Evolutionary conservation across 2,797 vertebrate genomes (phyloP), one percentile per base, ranked within the genome.

Genomic region (Prunella strophiata): DNA sequence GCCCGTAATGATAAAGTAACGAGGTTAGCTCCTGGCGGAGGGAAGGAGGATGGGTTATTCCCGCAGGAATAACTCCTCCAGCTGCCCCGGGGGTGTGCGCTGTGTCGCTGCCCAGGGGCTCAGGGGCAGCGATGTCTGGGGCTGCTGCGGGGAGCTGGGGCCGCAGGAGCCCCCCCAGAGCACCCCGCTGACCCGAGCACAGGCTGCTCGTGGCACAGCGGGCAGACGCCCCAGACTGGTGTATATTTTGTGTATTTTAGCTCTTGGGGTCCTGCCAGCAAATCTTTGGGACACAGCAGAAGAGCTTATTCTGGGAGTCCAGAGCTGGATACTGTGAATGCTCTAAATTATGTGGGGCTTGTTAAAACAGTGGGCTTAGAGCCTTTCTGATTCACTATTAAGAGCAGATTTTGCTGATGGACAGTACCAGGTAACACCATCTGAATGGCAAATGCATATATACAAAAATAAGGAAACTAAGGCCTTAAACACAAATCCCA

Each of bases 151-250:
- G 71, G 52, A 23, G 1, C 5, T 16, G 15, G 7, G 71, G 51
- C 71, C 16, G 0, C 61, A 2, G 61, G 32, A 51, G 38, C 61
- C 38, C 12, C 59, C 55, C 18, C 4, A 7, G 8, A 55, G 3
- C 25, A 7, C 9, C 73, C 7, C 58, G 0, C 32, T 26, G 2
- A 10, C 25, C 43, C 3, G 1, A 6, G 12, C 26, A 59, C 22
- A 2, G 34, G 42, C 11, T 59, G 70, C 38, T 67, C 10, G 0
- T 0, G 48, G 26, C 9, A 11, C 43, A 38, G 29, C 1, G 0
- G 8, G 50, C 32, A 65, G 59, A 10, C 59, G 23, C 22, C 22
- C 26, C 45, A 27, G 27, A 29, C 5, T n/a, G 10, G 16, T 32
- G 2, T 21, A 0, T 51, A 2, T 45, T 77, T 61, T 21, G 2